Base-by-base conservation (phyloP, 2,888 invertebrate species). In the Callosobruchus maculatus region DNA sequence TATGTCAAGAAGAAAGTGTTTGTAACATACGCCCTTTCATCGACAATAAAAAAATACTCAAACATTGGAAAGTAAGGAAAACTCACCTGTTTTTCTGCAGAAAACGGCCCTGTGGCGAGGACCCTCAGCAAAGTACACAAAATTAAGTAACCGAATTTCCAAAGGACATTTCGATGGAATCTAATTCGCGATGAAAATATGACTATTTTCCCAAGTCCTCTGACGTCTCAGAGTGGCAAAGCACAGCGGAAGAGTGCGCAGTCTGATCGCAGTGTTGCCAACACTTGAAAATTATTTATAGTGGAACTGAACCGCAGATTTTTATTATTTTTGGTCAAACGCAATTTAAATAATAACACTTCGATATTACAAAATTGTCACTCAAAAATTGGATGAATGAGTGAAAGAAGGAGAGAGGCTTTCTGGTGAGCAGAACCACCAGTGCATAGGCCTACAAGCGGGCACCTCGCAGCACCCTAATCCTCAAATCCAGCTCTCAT, bases 161-260 rank as follows among this genome's bases (percentile, higher is more conserved):
- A 49, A 49, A 7, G 49, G 18, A 18, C 49, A 49, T 49, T 49
- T 49, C 49, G 49, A 49, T 49, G 49, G 49, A 49, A 7, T 49
- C 13, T 1, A 49, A 49, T 73, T 73, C 73, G 75, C 73, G 76
- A 72, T 80, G 80, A 81, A 75, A 78, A 72, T 73, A 71, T 73
- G 75, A 77, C 75, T 78, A 76, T 78, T 78, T 77, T 74, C 77
- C 78, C 76, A 77, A 77, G 70, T 72, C 73, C 73, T 78, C 76
- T 78, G 80, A 78, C 79, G 80, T 77, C 80, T 78, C 74, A 76
- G 77, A 77, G 76, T 76, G 75, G 76, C 75, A 79, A 78, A 77
- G 75, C 21, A n/a, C 21, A 26, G 7, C 21, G 22, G 21, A 22
- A 70, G 74, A 70, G 78, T 67, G 72, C 75, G 74, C 77, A 49